Evolutionary conservation across 2,113 vertebrate species (phyloP), one percentile per base, ranked within the genome.

Genomic region (Percopsis transmontana): DNA sequence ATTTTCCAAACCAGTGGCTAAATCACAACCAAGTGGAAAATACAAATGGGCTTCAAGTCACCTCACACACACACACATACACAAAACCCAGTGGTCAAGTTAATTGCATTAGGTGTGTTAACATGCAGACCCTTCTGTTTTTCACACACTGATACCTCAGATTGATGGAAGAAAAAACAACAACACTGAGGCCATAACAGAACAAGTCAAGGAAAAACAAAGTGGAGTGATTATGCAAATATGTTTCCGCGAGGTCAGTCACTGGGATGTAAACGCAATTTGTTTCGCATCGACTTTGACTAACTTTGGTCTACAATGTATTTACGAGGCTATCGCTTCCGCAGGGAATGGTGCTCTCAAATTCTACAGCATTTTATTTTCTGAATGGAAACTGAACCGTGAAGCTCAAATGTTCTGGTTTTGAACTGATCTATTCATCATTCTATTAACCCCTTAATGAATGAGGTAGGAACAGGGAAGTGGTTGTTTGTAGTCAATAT

Each of bases 61-160:
- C 38, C 44, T 14, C 41, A 21, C 62, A 39, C 62, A 62, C 62
- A 74, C 20, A 72, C 51, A 40, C 68, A 69, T 20, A 45, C 61
- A 60, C 33, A 56, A 48, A 71, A 74, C 68, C 71, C 86, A 88
- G 69, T 76, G 86, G 79, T 87, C 70, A 72, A 83, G 68, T 68
- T 86, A 88, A 88, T 87, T 88, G 80, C 72, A 86, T 86, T 85
- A 79, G 64, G 61, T 62, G 47, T 80, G 77, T 76, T 83, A 83
- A 77, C 81, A 65, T 68, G 68, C 76, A 80, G 76, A 86, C 75
- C 71, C 80, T 80, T 86, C 83, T 90, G 80, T 71, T 27, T 75
- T 77, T 87, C 85, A 82, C 88, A 85, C 85, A 83, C 81, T 72
- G 14, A 73, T 88, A 83, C 77, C 73, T 85, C 84, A 72, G 54